phyloP scores from a whole-genome alignment of 2,888 invertebrate species.

The Rhogogaster chlorosoma region DNA sequence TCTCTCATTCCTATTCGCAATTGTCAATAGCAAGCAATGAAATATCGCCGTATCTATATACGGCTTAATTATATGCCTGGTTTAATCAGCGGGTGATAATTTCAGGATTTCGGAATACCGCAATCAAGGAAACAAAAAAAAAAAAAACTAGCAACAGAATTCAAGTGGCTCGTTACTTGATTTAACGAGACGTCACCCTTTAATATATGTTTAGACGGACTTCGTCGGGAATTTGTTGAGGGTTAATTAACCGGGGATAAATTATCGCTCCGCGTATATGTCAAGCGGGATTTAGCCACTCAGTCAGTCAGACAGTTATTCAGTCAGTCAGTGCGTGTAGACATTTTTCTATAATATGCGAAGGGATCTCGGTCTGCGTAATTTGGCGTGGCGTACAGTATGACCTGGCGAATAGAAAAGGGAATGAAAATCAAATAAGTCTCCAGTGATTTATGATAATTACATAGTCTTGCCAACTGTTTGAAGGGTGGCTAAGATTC shows the following conservation, averaged over 20 bases:
- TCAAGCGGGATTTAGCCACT: neutral
- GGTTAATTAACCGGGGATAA: slow-evolving; percentile 15
- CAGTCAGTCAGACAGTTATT: neutral
- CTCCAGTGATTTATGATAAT: slow-evolving; percentile 72
- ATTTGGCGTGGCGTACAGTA: neutral
- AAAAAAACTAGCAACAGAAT: neutral
- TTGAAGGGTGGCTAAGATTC: slow-evolving; percentile 65
- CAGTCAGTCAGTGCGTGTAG: neutral
- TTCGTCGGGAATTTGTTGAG: neutral
- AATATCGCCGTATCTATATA: neutral
- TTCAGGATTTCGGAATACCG: neutral
- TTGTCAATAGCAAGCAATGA: neutral
- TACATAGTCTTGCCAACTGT: slow-evolving; percentile 66
- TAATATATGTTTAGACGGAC: neutral
- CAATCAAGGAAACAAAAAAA: neutral
- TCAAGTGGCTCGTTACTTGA: neutral
- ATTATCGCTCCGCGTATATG: neutral
- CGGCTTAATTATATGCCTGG: neutral
- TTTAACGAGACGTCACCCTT: neutral
- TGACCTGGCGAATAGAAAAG: neutral
- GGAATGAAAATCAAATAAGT: neutral
- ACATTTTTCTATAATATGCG: neutral
- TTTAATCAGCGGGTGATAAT: neutral
- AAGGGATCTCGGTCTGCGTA: neutral
- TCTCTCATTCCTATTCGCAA: neutral